Percentiles rank a stretch among this genome's conserved stretches.
Conservation (phyloP, 2,888 invertebrate genomes). For the Proisotoma minuta region DNA sequence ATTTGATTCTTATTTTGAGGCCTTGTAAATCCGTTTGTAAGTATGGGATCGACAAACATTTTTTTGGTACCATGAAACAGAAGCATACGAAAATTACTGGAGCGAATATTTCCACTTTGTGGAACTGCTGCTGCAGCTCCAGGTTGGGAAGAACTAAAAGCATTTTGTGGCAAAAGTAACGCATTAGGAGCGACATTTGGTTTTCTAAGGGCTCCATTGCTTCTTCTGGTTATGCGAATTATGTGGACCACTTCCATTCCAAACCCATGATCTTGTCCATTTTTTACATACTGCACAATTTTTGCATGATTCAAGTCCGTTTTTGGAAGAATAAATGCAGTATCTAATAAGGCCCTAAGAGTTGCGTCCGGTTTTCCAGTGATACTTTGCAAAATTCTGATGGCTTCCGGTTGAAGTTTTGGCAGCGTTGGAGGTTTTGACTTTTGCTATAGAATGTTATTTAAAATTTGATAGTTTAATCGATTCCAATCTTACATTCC, state of each 20-base stretch:
- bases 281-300: neutral
- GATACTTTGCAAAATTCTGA: neutral
- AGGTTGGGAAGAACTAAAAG: neutral
- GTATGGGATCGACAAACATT: neutral
- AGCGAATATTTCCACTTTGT: no score
- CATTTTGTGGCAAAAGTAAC: no score
- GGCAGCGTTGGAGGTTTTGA: neutral
- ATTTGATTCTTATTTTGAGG: conserved; percentile 18
- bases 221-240: neutral
- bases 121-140: neutral
- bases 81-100: conserved; percentile 13
- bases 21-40: conserved; percentile 17
- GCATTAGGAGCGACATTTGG: neutral
- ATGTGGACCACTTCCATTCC: neutral
- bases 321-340: neutral
- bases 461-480: no score
- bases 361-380: neutral
- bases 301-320: neutral
- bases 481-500: no score
- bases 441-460: no score
- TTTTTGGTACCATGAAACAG: conserved; percentile 28
- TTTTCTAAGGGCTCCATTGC: neutral
- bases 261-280: neutral
- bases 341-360: neutral
- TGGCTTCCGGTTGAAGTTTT: neutral